Conservation (phyloP, 2,113 vertebrate species). For the Pyxicephalus adspersus region DNA sequence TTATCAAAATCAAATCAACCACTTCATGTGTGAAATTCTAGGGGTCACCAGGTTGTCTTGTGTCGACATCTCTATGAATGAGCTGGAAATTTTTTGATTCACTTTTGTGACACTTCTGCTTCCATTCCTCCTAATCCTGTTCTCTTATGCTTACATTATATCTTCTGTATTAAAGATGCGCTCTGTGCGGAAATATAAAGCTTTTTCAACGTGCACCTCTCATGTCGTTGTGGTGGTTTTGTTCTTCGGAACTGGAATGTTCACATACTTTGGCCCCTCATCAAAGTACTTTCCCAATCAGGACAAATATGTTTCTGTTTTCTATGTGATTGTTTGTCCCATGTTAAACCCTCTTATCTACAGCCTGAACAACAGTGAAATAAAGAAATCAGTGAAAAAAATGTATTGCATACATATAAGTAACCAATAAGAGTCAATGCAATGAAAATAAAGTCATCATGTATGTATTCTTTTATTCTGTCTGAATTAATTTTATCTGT, state of each 20-base stretch:
- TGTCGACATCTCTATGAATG: neutral
- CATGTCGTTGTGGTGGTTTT: neutral
- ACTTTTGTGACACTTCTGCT: neutral
- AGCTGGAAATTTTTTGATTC: neutral
- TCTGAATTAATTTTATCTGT: too few species aligned
- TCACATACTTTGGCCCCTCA: neutral
- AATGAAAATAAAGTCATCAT: too few species aligned
- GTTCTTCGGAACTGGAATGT: neutral
- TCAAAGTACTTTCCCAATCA: slow-evolving; percentile 9
- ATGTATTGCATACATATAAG: neutral
- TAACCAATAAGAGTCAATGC: too few species aligned
- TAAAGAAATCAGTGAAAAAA: neutral
- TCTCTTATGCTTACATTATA: neutral
- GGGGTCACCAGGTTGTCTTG: neutral
- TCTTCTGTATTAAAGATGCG: neutral
- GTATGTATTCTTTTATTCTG: too few species aligned
- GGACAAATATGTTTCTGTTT: slow-evolving; percentile 3
- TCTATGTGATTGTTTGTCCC: slow-evolving; percentile 13
- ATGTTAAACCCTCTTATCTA: slow-evolving; percentile 15
- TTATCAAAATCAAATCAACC: neutral
- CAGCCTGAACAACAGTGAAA: slow-evolving; percentile 4
- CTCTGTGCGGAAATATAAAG: neutral
- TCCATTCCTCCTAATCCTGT: neutral
- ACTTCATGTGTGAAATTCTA: slow-evolving; percentile 14
- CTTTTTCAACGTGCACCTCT: neutral